phyloP scores from a whole-genome alignment of 2,888 invertebrate genomes.

The Aethes cnicana region DNA sequence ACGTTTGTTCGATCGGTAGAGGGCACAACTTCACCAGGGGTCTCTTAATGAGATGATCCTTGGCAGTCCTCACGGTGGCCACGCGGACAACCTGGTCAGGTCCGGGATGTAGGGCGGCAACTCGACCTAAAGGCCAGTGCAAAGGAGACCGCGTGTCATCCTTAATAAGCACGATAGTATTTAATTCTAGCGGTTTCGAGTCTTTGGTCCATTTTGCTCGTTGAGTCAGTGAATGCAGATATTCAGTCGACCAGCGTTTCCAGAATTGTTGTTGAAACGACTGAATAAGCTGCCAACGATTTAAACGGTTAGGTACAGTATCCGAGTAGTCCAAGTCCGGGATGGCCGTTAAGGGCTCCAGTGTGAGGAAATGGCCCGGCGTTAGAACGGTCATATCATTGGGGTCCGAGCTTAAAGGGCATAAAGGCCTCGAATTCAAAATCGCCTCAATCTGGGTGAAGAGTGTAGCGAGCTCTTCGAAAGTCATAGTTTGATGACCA shows the following conservation, averaged over 20 bases:
- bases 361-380: too few species aligned
- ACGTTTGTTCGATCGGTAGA: not conserved
- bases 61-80: conserved; percentile 5
- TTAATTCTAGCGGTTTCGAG: conserved; percentile 15
- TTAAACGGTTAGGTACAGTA: conserved; percentile 9
- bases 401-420: too few species aligned
- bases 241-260: conserved; percentile 27
- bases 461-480: too few species aligned
- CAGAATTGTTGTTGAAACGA: conserved; percentile 19
- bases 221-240: conserved; percentile 25
- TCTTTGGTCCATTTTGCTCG: conserved; percentile 31
- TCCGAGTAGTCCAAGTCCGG: not conserved
- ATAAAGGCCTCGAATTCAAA: too few species aligned
- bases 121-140: conserved; percentile 5
- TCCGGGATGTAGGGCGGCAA: conserved; percentile 10
- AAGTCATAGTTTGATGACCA: too few species aligned
- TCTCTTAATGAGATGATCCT: not conserved
- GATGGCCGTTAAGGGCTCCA: too few species aligned
- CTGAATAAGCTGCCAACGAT: conserved; percentile 27
- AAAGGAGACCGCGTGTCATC: not conserved
- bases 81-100: conserved; percentile 16
- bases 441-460: conserved; percentile 15
- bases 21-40: conserved; percentile 22
- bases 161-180: conserved; percentile 21
- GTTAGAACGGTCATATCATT: too few species aligned